Percentiles rank a stretch among this genome's conserved stretches.
Evolutionary conservation across 2,113 vertebrate species (phyloP).

Genomic region (Lucifuga dentata): DNA sequence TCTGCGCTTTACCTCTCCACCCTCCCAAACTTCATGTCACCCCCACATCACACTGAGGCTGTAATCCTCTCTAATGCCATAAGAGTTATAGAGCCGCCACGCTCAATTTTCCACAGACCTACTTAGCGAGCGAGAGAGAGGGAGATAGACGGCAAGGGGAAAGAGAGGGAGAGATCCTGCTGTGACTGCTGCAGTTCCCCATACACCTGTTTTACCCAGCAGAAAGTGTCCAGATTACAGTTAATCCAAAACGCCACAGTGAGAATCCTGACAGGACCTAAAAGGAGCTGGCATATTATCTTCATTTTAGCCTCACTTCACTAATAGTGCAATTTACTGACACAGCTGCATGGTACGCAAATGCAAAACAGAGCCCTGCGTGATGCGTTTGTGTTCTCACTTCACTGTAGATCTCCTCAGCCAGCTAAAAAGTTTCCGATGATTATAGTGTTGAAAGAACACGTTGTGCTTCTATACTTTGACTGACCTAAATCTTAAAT

Average conservation of each 20-base stretch:
- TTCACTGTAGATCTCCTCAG: too few species aligned
- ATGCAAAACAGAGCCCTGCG: too few species aligned
- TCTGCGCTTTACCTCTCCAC: conserved; percentile 47
- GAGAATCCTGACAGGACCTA: conserved; percentile 56
- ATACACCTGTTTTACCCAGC: conserved; percentile 45
- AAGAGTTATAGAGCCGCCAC: conserved; percentile 30
- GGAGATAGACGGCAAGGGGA: too few species aligned
- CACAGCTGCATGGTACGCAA: too few species aligned
- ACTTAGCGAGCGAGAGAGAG: not conserved
- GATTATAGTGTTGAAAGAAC: too few species aligned
- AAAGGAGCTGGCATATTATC: conserved; percentile 50
- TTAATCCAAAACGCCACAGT: conserved; percentile 64
- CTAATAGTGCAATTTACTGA: conserved; percentile 45
- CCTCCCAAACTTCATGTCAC: conserved; percentile 27
- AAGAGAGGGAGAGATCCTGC: conserved; percentile 13
- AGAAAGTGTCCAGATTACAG: conserved; percentile 60
- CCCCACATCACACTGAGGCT: conserved; percentile 33
- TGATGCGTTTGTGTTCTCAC: too few species aligned
- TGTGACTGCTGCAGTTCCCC: conserved; percentile 23
- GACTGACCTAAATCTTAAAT: too few species aligned
- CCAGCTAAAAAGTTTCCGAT: too few species aligned
- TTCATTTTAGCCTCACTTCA: conserved; percentile 48
- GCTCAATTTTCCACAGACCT: conserved; percentile 11
- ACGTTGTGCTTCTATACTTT: too few species aligned
- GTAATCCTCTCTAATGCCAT: conserved; percentile 58